Evolutionary conservation across 92 coral and sea anemone species (phyloP), one percentile per base, ranked within the genome.

Genomic region (Micromussa lordhowensis): DNA sequence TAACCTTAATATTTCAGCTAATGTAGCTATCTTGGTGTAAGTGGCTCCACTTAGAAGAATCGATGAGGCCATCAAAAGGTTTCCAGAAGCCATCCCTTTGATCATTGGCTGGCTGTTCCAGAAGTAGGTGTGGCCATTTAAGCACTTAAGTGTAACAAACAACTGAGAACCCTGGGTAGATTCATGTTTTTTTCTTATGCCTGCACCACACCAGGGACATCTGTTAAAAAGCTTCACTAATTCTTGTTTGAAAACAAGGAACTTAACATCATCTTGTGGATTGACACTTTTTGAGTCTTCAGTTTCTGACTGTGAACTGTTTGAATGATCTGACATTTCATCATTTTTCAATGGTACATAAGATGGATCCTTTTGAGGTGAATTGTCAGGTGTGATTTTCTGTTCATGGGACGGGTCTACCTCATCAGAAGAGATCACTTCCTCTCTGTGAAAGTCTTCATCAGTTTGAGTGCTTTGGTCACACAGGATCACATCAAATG

Each of bases 11-110:
- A 78, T 49, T 14, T 78, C 82, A 15, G 61, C 66, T 28, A 78
- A 10, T 5, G 82, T 44, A 12, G 82, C 82, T 30, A 78, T 28
- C 48, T 44, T 78, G 19, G 59, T 78, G 24, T 44, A 78, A 3
- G 82, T 78, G 61, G 63, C 14, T 2, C 82, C 82, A 19, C 82
- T 78, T 11, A 78, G 82, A 5, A 78, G 30, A 40, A 78, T 78
- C 1, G 82, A 53, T 11, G 16, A 53, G 57, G 57, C 2, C 80
- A 55, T 64, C 80, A 40, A 69, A 82, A 90, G 36, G 73, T 93
- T 92, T 58, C 90, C 94, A 30, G 90, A 86, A 64, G 57, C 34
- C 77, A 82, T 92, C 22, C 59, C 29, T 29, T 79, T 82, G 38
- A 88, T 30, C 72, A 85, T 70, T 48, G 93, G 92, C 81, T 44